A percentile compares a stretch with the other conserved stretches of the same genome.
phyloP scores from a whole-genome alignment of 2,888 invertebrate genomes.

The Tortricodes alternella region DNA sequence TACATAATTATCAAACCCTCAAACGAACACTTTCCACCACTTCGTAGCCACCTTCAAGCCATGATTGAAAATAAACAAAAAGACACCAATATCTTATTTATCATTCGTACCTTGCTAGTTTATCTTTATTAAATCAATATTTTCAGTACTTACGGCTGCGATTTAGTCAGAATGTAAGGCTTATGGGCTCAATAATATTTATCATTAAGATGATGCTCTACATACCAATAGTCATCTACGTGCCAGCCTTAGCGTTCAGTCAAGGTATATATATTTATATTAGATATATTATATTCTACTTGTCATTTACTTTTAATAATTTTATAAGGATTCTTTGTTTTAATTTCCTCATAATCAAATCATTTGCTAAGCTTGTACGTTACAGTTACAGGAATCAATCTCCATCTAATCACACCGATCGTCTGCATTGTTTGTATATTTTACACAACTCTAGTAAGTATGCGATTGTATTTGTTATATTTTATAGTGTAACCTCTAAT shows the following conservation, averaged over 20 bases:
- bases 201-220: constrained; percentile 89
- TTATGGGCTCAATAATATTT: constrained; percentile 87
- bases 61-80: too few species aligned
- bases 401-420: constrained; percentile 90
- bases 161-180: constrained; percentile 86
- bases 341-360: not conserved
- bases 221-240: constrained; percentile 93
- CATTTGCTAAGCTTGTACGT: constrained; percentile 37
- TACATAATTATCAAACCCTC: too few species aligned
- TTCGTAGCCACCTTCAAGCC: too few species aligned
- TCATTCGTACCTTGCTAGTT: too few species aligned
- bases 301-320: not conserved
- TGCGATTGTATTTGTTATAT: constrained; percentile 4
- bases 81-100: too few species aligned
- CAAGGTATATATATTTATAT: constrained; percentile 84
- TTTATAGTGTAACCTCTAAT: constrained; percentile 27
- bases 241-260: constrained; percentile 92
- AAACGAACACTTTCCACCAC: too few species aligned
- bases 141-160: constrained; percentile 86
- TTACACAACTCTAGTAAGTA: constrained; percentile 93
- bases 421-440: constrained; percentile 95
- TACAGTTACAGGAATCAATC: constrained; percentile 91
- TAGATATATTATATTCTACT: not conserved
- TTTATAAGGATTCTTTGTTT: not conserved
- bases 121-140: not conserved